A percentile compares a stretch with the other conserved stretches of the same genome.
Evolutionary conservation across 1,140 invertebrate species (phyloP).

Genomic region (Elysia chlorotica): DNA sequence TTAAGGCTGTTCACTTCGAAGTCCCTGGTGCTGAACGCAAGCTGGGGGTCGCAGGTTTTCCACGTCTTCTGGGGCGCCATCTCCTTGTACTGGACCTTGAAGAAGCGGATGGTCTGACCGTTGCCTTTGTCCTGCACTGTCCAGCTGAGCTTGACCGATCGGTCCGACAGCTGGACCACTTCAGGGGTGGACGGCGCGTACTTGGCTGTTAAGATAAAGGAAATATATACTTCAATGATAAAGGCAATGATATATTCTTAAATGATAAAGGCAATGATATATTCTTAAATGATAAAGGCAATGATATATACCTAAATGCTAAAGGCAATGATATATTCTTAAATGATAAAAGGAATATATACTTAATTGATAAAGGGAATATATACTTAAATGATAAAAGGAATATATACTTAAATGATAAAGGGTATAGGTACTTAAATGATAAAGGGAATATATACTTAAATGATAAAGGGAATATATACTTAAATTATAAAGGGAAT

Average conservation of each 20-base stretch:
- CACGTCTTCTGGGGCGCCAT: slow-evolving; percentile 68
- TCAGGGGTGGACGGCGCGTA: slow-evolving; percentile 80
- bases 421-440: no score
- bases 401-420: no score
- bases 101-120: slow-evolving; percentile 83
- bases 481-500: no score
- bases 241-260: background rate
- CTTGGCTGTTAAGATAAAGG: slow-evolving; percentile 3
- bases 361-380: no score
- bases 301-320: no score
- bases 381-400: no score
- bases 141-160: slow-evolving; percentile 94
- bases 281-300: no score
- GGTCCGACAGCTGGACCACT: slow-evolving; percentile 81
- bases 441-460: no score
- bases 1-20: slow-evolving; percentile 80
- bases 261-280: no score
- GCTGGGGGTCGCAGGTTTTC: slow-evolving; percentile 83
- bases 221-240: background rate
- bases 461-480: no score
- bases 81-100: slow-evolving; percentile 87
- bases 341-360: no score
- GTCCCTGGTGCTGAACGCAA: slow-evolving; percentile 73
- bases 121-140: slow-evolving; percentile 73
- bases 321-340: no score